Base-by-base conservation (phyloP, 2,797 vertebrate species). In the Graptemys geographica region DNA sequence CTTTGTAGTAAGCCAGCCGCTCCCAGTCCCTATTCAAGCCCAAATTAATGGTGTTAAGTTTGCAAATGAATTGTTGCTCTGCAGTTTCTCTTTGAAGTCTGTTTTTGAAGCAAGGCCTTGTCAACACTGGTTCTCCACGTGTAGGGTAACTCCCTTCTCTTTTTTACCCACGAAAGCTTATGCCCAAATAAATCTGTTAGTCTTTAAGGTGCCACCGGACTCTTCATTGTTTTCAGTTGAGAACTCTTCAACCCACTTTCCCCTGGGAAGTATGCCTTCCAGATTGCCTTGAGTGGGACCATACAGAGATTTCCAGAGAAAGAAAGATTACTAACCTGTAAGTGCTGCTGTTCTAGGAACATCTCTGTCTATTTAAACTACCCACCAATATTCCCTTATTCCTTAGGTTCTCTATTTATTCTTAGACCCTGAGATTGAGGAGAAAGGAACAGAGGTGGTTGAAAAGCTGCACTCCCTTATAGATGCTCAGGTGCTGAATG, bases 371-470 rank as follows among this genome's bases (percentile, higher is more conserved):
- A 1, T n/a, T 52, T 52, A 3, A 12, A 13, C 87, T 15, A 28
- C 16, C 19, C 87, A 31, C 65, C 37, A 52, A 18, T 52, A 52
- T 55, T 81, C 23, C 13, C 69, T 51, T 53, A 44, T 59, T n/a
- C 13, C 79, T 62, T 51, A 1, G 11, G 52, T 52, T 52, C 52
- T 52, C 52, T 52, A 52, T 52, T 52, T 52, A 52, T 83, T 82
- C 79, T 78, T 53, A 84, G 87, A 82, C 79, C 21, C 90, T 86
- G 47, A 62, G 31, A 31, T 55, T 85, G 85, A 87, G 94, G 78
- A 41, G 1, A 59, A 18, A 88, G 80, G 79, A 86, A 57, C 7
- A 2, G 28, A 47, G 12, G 1, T 81, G 62, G 33, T 80, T 41
- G 4, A 55, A 78, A 85, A 82, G 41, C 37, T 52, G 52, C 52